Evolutionary conservation across 2,113 vertebrate genomes (phyloP), one percentile per base, ranked within the genome.

Genomic region (Varanus salvator): DNA sequence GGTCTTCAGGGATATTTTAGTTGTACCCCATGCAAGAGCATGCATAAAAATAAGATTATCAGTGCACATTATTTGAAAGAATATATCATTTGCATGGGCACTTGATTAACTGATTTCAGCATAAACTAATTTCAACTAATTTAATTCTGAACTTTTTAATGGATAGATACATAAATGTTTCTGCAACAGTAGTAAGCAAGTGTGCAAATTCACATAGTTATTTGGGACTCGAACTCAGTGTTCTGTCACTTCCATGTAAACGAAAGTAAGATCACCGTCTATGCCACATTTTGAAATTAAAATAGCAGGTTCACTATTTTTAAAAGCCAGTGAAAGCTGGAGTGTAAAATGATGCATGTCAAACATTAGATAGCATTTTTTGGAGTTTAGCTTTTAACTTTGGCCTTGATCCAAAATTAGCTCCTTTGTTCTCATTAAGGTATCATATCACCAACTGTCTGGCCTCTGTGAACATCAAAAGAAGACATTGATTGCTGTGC

Each of bases 221-320:
- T 23, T 68, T 8, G 25, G 27, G 78, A 77, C 23, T 9, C 44
- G 15, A 76, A 76, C 25, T 68, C 64, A 84, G 34, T 84, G 34
- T 14, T 44, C 6, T 38, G 11, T 68, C 50, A 19, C 83, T 50
- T 71, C 38, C 66, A 8, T 71, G 14, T 50, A 84, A 84, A 71
- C 6, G 5, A 50, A 29, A 17, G 38, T 12, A 87, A 57, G 4
- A 66, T 64, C 44, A 31, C 50, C 54, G 29, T 85, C 90, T 19
- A 77, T 48, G 87, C 89, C 88, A 89, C 60, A 34, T 44, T 31
- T 92, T 54, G 72, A 90, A 96, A 92, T 74, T 5, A 44, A 76
- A 92, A 80, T 15, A 60, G 84, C 64, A 8, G 25, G 0, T 66
- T 81, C 76, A 52, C 2, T 66, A 21, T 60, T 91, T n/a, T 78